phyloP scores from a whole-genome alignment of 2,888 invertebrate genomes.

The Fabriciana adippe region DNA sequence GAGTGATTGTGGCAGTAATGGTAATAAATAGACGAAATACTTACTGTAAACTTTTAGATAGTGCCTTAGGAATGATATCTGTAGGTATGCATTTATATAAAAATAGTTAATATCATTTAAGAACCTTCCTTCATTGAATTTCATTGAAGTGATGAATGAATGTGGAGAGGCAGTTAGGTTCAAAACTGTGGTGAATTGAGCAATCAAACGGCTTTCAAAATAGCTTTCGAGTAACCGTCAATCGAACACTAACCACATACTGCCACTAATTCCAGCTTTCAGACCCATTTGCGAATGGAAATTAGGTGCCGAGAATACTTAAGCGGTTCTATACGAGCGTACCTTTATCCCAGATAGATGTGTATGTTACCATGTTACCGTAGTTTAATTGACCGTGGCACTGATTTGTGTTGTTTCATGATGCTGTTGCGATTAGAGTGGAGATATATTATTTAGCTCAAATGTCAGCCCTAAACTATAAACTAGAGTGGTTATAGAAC shows the following conservation, averaged over 20 bases:
- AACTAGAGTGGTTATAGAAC: too few relatives aligned
- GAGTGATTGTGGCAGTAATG: too few relatives aligned
- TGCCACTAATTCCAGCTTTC: slow-evolving; percentile 70
- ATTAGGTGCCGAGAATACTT: slow-evolving; percentile 52
- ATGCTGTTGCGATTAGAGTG: too few relatives aligned
- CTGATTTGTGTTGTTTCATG: not conserved
- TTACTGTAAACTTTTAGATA: too few relatives aligned
- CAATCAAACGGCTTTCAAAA: slow-evolving; percentile 61
- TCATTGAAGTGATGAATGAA: slow-evolving; percentile 20
- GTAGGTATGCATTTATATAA: not conserved
- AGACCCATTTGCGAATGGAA: slow-evolving; percentile 71
- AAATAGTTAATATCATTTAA: not conserved
- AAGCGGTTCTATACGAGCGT: slow-evolving; percentile 7
- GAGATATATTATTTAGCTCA: too few relatives aligned
- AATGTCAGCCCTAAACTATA: too few relatives aligned
- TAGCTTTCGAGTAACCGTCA: slow-evolving; percentile 58
- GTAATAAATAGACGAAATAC: too few relatives aligned
- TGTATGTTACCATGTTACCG: slow-evolving; percentile 6
- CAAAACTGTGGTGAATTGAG: slow-evolving; percentile 37
- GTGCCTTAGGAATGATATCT: not conserved
- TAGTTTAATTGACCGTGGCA: slow-evolving; percentile 3
- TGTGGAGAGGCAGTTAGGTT: slow-evolving; percentile 47
- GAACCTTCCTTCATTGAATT: slow-evolving; percentile 5
- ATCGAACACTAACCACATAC: slow-evolving; percentile 54
- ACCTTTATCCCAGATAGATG: not conserved